These are phyloP conservation scores for Porites cylindrica DNA, from an alignment of 92 coral and sea anemone genomes.

Conservation along the genomic window DNA sequence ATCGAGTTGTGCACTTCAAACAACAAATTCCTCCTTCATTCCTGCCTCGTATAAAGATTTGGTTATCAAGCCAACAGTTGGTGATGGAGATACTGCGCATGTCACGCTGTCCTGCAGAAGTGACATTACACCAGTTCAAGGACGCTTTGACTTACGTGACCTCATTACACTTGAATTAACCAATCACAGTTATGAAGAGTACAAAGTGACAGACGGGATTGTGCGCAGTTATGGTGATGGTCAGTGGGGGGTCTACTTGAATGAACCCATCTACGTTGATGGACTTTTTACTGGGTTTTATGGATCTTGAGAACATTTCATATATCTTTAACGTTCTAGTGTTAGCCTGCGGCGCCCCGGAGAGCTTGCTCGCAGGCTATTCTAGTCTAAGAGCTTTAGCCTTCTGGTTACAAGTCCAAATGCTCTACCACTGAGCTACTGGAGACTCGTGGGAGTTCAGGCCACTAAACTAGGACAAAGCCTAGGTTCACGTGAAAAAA, in stretches of 20 bases:
- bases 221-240: slow-evolving; percentile 42
- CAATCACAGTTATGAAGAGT: slow-evolving; percentile 27
- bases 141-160: slow-evolving; percentile 41
- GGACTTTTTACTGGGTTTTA: slow-evolving; percentile 65
- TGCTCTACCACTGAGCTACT: no score
- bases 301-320: not conserved
- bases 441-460: no score
- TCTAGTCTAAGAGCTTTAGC: no score
- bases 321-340: no score
- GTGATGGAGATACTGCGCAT: slow-evolving; percentile 56
- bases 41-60: not conserved
- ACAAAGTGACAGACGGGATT: slow-evolving; percentile 27
- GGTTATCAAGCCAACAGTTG: slow-evolving; percentile 34
- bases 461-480: no score
- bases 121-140: slow-evolving; percentile 54
- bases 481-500: no score
- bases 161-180: slow-evolving; percentile 47
- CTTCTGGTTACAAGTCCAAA: no score
- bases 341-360: no score
- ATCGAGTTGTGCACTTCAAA: not conserved
- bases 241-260: slow-evolving; percentile 55
- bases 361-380: no score
- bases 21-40: not conserved
- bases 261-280: slow-evolving; percentile 29
- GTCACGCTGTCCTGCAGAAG: slow-evolving; percentile 46